Conservation (phyloP, 1,140 invertebrate genomes). For the Zaprionus nigranus region DNA sequence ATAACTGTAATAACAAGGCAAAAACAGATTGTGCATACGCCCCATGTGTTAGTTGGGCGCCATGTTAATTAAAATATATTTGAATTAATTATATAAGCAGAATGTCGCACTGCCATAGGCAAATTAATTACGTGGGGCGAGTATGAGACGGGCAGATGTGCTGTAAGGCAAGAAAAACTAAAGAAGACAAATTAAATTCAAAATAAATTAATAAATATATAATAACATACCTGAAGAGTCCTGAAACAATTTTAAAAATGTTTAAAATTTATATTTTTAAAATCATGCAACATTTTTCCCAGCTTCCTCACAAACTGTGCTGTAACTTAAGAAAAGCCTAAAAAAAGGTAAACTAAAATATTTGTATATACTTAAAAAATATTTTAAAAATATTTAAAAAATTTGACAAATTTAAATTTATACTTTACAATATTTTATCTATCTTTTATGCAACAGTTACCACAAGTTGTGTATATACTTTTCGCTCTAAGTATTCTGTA, state of each 20-base stretch:
- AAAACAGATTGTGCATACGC: conserved; percentile 67
- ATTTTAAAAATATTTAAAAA: neutral
- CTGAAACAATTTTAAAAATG: too few relatives aligned
- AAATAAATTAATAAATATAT: neutral
- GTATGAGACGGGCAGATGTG: neutral
- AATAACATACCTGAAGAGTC: neutral
- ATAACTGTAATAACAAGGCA: conserved; percentile 57
- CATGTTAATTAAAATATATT: conserved; percentile 79
- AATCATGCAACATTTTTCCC: neutral
- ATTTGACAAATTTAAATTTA: neutral
- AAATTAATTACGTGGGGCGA: neutral
- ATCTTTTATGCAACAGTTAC: neutral
- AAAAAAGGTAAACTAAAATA: too few relatives aligned
- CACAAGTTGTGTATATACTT: neutral
- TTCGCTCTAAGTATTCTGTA: neutral
- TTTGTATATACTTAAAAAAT: neutral
- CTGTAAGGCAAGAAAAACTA: neutral
- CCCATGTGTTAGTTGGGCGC: conserved; percentile 43
- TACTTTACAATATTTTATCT: too few relatives aligned
- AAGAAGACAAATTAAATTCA: neutral
- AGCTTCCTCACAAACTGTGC: neutral
- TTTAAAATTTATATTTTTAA: too few relatives aligned
- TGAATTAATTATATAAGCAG: conserved; percentile 70
- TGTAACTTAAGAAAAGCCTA: neutral
- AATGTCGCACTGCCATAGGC: conserved; percentile 21